Conservation (phyloP, 1,140 invertebrate species). For the Pseudomyrmex gracilis region DNA sequence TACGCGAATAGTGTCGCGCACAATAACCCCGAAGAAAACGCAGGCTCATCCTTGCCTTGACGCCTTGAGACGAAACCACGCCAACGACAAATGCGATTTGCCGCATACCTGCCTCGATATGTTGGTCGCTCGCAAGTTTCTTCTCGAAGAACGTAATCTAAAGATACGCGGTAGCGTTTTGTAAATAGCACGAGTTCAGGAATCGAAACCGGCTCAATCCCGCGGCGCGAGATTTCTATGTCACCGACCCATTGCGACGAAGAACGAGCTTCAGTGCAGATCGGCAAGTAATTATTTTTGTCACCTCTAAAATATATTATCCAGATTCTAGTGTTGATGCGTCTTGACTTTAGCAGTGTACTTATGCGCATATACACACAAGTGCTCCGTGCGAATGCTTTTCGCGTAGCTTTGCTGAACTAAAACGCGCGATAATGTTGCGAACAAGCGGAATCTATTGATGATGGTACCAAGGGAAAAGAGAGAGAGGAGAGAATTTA, state of each 20-base stretch:
- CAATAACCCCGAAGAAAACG: slow-evolving; percentile 53
- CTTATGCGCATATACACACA: not conserved
- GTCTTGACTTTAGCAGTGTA: not conserved
- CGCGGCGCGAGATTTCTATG: not conserved
- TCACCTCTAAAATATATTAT: not conserved
- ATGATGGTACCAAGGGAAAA: too few relatives aligned
- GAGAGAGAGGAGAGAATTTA: slow-evolving; percentile 10
- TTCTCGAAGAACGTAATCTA: too few relatives aligned
- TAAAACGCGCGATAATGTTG: not conserved
- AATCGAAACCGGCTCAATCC: slow-evolving; percentile 14
- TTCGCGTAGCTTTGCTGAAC: not conserved
- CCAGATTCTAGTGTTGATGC: not conserved
- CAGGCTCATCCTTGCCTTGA: slow-evolving; percentile 47
- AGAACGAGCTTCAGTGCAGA: not conserved
- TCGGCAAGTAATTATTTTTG: not conserved
- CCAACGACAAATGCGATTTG: slow-evolving; percentile 13
- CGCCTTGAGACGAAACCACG: slow-evolving; percentile 4
- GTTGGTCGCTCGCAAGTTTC: too few relatives aligned
- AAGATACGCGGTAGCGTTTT: too few relatives aligned
- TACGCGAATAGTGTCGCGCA: slow-evolving; percentile 45
- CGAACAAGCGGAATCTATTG: slow-evolving; percentile 6
- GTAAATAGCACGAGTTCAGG: not conserved
- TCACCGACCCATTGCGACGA: not conserved
- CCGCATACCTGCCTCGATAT: not conserved
- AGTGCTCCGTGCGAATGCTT: not conserved